Percentiles rank a stretch among this genome's conserved stretches.
Conservation (phyloP, 2,888 invertebrate species). For the Nephrotoma guestfalica region DNA sequence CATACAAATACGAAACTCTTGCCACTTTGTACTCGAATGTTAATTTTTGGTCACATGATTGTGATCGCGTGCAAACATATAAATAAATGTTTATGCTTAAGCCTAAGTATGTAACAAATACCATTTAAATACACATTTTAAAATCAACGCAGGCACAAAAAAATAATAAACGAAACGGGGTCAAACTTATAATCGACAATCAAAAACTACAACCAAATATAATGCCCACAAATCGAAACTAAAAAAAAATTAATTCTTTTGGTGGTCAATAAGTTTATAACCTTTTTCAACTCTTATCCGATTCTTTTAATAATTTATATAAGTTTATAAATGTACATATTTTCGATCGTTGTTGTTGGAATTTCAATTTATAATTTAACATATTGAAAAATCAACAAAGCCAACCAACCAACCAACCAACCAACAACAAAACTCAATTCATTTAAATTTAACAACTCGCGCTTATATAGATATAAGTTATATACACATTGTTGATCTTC, state of each 20-base stretch:
- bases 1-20: background rate
- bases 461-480: background rate
- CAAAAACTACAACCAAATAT: background rate
- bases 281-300: background rate
- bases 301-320: background rate
- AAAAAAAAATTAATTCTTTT: background rate
- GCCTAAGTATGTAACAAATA: background rate
- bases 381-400: background rate
- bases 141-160: background rate
- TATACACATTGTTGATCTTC: background rate
- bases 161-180: background rate
- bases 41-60: background rate
- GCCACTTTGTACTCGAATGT: background rate
- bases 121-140: background rate
- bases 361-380: background rate
- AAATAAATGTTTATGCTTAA: background rate
- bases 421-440: background rate
- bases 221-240: background rate
- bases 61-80: background rate
- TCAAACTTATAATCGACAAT: background rate
- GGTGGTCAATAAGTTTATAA: background rate
- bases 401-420: background rate
- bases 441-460: background rate
- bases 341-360: background rate
- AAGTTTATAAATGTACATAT: background rate